phyloP scores from a whole-genome alignment of 1,140 invertebrate species.

The Neodiprion lecontei region DNA sequence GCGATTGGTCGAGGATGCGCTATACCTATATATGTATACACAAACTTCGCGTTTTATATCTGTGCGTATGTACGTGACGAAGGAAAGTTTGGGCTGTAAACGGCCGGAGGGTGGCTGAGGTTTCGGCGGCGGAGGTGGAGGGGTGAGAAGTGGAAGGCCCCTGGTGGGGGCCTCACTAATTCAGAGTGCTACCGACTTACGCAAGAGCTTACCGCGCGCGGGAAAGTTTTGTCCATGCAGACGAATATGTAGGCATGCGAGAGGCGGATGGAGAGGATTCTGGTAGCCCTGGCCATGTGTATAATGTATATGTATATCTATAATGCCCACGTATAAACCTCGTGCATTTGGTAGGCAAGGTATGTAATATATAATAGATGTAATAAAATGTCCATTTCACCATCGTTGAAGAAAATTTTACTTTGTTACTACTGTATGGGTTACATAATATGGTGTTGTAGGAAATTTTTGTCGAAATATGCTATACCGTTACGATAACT shows the following conservation, averaged over 20 bases:
- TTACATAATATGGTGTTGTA: no score
- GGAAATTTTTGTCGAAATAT: no score
- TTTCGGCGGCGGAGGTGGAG: background rate
- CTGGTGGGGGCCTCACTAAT: constrained; percentile 32
- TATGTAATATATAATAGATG: no score
- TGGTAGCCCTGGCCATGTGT: background rate
- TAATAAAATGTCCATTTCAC: no score
- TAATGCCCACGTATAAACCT: background rate
- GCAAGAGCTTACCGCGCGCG: constrained; percentile 36
- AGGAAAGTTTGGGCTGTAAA: background rate
- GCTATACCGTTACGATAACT: no score
- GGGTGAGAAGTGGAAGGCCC: background rate
- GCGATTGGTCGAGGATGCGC: no score
- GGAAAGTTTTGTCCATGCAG: constrained; percentile 41
- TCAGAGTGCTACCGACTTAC: constrained; percentile 54
- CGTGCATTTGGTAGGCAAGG: no score
- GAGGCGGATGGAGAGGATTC: constrained; percentile 15
- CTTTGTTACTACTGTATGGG: no score
- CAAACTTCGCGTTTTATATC: no score
- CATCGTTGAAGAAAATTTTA: no score
- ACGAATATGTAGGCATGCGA: constrained; percentile 23
- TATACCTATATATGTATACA: no score
- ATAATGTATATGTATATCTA: background rate
- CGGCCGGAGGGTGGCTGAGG: background rate
- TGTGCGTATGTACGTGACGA: no score